Base-by-base conservation (phyloP, 2,113 vertebrate species). In the Entelurus aequoreus region DNA sequence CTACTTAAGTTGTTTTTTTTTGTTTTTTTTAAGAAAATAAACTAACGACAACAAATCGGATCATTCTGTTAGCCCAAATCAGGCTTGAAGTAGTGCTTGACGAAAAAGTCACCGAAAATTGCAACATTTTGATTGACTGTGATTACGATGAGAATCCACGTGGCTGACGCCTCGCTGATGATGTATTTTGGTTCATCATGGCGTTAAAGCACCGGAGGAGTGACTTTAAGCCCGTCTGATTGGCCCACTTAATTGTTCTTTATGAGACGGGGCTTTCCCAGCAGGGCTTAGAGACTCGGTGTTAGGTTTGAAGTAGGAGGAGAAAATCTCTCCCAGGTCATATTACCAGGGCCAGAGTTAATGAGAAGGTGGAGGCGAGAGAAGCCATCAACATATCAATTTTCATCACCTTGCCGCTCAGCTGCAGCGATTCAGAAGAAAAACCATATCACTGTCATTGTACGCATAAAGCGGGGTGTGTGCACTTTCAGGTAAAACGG, bases 181-280 rank as follows among this genome's bases (percentile, higher is more conserved):
- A 88, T 88, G 86, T 90, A 89, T 90, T 90, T 90, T 88, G 87
- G 86, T 90, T 89, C 88, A 91, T 91, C 89, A 90, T 85, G 74
- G 69, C 83, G 86, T 88, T 69, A 75, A 87, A 77, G 87, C 78
- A 77, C 83, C 71, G 80, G 84, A 89, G 78, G 82, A 86, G 87
- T 85, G 85, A 88, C 85, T 88, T 85, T 86, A 90, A 88, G 87
- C 88, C 86, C 62, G 81, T 89, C 83, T 90, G 90, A 91, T 90
- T 90, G 89, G 87, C 85, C 82, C 87, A 86, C 85, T 89, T 91
- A 90, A 89, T 90, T 91, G 88, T 90, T 84, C 84, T 89, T 87
- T 88, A 88, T 87, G 82, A 88, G 85, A 81, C 66, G 52, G 82
- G 78, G 85, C 80, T 84, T 87, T 80, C 64, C 78, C 62, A 56